Evolutionary conservation across 2,888 invertebrate species (phyloP).

Genomic region (Drosophila dives): DNA sequence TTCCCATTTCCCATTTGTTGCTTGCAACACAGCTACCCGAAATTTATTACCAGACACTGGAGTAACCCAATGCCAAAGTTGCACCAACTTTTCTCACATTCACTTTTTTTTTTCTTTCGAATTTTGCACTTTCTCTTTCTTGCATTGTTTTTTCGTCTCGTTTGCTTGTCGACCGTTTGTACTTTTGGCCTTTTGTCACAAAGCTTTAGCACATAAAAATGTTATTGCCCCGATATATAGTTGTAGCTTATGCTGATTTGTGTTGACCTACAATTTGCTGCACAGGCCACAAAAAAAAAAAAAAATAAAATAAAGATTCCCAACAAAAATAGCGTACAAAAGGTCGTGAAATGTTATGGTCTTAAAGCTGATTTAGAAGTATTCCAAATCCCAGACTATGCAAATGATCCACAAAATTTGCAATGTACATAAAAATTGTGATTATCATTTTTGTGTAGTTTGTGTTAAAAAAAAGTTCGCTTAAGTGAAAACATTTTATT

Average conservation of each 20-base stretch:
- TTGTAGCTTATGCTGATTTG: slow-evolving; percentile 79
- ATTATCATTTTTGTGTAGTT: slow-evolving; percentile 11
- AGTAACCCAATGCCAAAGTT: slow-evolving; percentile 52
- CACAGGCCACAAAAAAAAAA: slow-evolving; percentile 23
- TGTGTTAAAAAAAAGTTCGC: background rate
- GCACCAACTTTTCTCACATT: slow-evolving; percentile 53
- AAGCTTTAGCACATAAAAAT: slow-evolving; percentile 78
- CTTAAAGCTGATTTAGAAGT: slow-evolving; percentile 65
- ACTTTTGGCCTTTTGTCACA: slow-evolving; percentile 75
- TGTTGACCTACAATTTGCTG: slow-evolving; percentile 69
- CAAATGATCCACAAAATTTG: slow-evolving; percentile 19
- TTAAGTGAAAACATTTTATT: background rate
- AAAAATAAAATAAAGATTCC: background rate
- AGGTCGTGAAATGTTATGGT: slow-evolving; percentile 49
- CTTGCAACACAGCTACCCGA: slow-evolving; percentile 66
- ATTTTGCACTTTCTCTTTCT: slow-evolving; percentile 18
- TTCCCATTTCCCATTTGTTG: slow-evolving; percentile 71
- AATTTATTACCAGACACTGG: slow-evolving; percentile 64
- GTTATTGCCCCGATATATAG: slow-evolving; percentile 77
- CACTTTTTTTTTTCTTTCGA: slow-evolving; percentile 12
- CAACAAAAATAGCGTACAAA: slow-evolving; percentile 12
- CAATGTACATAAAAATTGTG: slow-evolving; percentile 21
- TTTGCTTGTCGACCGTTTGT: slow-evolving; percentile 22
- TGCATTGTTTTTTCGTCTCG: slow-evolving; percentile 29
- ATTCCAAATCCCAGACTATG: slow-evolving; percentile 29